phyloP scores from a whole-genome alignment of 2,888 invertebrate genomes.

The Dolomedes plantarius region DNA sequence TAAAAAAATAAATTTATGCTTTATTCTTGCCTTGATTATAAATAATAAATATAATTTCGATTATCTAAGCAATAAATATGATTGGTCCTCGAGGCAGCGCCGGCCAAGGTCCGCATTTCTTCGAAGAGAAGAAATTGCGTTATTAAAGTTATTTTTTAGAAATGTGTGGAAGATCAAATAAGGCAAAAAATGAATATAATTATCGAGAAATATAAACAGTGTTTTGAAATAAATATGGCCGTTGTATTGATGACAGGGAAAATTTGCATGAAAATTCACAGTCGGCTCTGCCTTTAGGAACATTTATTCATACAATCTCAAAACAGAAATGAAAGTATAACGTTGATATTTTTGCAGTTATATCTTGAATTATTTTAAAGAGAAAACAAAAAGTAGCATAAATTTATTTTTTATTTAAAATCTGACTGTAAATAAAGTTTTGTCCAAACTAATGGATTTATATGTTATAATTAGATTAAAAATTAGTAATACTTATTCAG shows the following conservation, averaged over 20 bases:
- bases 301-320: constrained; percentile 22
- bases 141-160: too few species aligned
- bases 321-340: constrained; percentile 5
- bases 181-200: too few species aligned
- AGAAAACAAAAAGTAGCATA: constrained; percentile 20
- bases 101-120: constrained; percentile 1
- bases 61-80: constrained; percentile 15
- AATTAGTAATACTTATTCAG: too few species aligned
- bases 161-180: too few species aligned
- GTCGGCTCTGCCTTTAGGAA: constrained; percentile 54
- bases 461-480: too few species aligned
- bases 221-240: too few species aligned
- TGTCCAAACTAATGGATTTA: too few species aligned
- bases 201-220: too few species aligned
- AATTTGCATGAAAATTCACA: too few species aligned
- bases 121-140: neutral
- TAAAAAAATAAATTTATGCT: constrained; percentile 57
- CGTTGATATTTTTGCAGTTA: neutral
- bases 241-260: too few species aligned
- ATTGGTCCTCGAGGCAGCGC: constrained; percentile 53
- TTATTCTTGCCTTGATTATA: constrained; percentile 35
- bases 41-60: constrained; percentile 39
- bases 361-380: neutral
- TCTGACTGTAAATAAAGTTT: neutral
- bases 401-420: constrained; percentile 38